Conservation (phyloP, 2,797 vertebrate genomes). For the Phrynocephalus forsythii region DNA sequence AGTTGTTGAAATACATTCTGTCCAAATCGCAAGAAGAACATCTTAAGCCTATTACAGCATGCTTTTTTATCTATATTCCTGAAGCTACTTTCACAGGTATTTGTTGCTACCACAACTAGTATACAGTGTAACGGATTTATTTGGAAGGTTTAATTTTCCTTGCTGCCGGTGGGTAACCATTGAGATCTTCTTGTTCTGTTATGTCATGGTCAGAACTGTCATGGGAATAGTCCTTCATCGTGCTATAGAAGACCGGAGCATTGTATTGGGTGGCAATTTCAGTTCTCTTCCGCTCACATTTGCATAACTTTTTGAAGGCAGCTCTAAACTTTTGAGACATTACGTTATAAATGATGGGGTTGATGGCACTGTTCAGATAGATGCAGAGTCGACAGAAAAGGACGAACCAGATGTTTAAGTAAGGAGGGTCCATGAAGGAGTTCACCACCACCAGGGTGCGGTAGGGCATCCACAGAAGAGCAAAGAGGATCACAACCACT, state of each 20-base stretch:
- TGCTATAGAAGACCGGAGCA: slow-evolving; percentile 81
- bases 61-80: not conserved
- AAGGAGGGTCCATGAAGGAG: slow-evolving; percentile 88
- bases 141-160: slow-evolving; percentile 63
- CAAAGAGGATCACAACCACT: slow-evolving; percentile 87
- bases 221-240: slow-evolving; percentile 80
- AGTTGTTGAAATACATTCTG: slow-evolving; percentile 24
- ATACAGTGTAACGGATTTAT: slow-evolving; percentile 21
- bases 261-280: slow-evolving; percentile 62
- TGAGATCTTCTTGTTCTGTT: slow-evolving; percentile 78
- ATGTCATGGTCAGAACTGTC: slow-evolving; percentile 74
- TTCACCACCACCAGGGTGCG: slow-evolving; percentile 90
- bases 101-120: not conserved
- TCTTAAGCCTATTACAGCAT: slow-evolving; percentile 25
- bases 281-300: slow-evolving; percentile 73
- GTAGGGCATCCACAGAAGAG: slow-evolving; percentile 91
- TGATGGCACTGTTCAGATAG: slow-evolving; percentile 90
- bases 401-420: slow-evolving; percentile 87
- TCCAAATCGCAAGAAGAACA: slow-evolving; percentile 41
- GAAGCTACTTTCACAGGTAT: slow-evolving; percentile 38
- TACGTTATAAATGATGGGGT: slow-evolving; percentile 90
- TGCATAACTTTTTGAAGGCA: slow-evolving; percentile 85
- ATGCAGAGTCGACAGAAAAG: slow-evolving; percentile 91
- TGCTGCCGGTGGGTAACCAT: slow-evolving; percentile 41
- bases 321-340: slow-evolving; percentile 91